Percentiles rank a stretch among this genome's conserved stretches.
phyloP scores from a whole-genome alignment of 2,113 vertebrate genomes.

The Pitta sordida region DNA sequence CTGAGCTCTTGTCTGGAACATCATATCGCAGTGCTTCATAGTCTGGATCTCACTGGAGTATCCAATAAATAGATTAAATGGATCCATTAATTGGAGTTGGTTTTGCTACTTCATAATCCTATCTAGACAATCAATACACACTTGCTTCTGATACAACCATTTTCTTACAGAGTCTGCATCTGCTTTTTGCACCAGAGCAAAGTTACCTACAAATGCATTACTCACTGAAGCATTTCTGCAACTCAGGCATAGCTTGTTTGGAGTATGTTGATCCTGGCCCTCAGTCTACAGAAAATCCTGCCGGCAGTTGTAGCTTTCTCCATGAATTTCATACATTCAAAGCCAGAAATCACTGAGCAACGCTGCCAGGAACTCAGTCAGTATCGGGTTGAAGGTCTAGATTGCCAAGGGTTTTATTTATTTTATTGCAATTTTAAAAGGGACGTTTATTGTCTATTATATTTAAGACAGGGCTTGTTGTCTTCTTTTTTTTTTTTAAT shows the following conservation, averaged over 20 bases:
- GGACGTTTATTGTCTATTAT: background rate
- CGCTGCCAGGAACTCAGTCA: background rate
- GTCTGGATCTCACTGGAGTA: background rate
- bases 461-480: background rate
- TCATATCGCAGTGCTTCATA: background rate
- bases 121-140: background rate
- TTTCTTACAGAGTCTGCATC: background rate
- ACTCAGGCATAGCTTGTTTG: background rate
- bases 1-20: background rate
- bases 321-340: background rate
- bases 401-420: background rate
- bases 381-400: background rate
- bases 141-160: background rate
- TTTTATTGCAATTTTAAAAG: background rate
- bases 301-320: background rate
- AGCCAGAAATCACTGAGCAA: constrained; percentile 1
- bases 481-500: background rate
- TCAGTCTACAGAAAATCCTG: background rate
- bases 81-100: background rate
- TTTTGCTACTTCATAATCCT: background rate
- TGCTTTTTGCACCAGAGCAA: background rate
- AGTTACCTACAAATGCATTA: background rate
- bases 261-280: background rate
- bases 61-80: background rate
- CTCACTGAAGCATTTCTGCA: background rate